These are phyloP conservation scores for Lophura nycthemera DNA, from an alignment of 2,113 vertebrate genomes.

Conservation along the genomic window DNA sequence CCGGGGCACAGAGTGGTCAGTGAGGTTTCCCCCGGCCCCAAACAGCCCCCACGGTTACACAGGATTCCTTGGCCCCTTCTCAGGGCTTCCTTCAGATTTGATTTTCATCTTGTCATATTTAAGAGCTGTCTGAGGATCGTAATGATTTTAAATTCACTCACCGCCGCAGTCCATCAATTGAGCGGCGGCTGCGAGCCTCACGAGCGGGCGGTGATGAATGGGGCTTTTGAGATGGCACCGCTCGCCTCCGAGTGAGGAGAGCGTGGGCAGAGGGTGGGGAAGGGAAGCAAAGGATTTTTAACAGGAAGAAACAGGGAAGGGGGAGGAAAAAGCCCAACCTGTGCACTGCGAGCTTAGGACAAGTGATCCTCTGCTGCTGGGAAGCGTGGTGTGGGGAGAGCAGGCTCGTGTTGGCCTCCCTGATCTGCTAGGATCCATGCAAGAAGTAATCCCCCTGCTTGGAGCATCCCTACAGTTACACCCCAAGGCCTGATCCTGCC, in stretches of 20 bases:
- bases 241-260: not conserved
- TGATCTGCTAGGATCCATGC: not conserved
- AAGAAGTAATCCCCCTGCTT: not conserved
- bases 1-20: accelerated
- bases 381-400: not conserved
- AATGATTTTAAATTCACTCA: conserved; percentile 52
- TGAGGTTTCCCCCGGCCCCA: not conserved
- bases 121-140: conserved; percentile 5
- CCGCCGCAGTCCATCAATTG: conserved; percentile 37
- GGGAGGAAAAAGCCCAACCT: not conserved
- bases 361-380: accelerated
- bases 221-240: conserved; percentile 21
- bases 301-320: not conserved
- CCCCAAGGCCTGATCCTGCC: not conserved
- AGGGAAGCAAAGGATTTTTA: not conserved
- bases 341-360: not conserved
- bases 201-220: conserved; percentile 46
- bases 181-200: not conserved
- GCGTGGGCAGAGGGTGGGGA: not conserved
- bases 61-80: not conserved
- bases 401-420: accelerated
- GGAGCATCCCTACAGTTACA: not conserved
- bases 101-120: not conserved
- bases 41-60: accelerated
- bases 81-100: not conserved